These are phyloP conservation scores for Aphaenogaster floridana DNA, from an alignment of 1,140 invertebrate genomes.

Conservation along the genomic window DNA sequence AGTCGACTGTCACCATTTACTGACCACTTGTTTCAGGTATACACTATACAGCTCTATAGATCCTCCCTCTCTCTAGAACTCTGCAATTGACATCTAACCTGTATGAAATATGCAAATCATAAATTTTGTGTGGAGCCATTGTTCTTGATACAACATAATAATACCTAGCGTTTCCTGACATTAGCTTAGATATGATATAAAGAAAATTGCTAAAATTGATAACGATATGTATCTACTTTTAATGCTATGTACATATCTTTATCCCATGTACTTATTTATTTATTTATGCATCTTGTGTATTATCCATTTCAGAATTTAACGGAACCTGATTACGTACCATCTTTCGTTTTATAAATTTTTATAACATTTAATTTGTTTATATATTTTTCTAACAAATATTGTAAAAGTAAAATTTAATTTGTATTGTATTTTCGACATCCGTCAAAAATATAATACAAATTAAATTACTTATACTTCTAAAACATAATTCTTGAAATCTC, in stretches of 20 bases:
- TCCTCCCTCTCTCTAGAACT: background rate
- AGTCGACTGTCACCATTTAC: constrained; percentile 15
- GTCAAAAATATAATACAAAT: background rate
- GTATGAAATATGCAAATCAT: background rate
- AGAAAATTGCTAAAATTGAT: constrained; percentile 8
- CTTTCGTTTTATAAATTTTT: background rate
- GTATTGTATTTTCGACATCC: background rate
- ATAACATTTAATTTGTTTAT: background rate
- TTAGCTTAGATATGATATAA: background rate
- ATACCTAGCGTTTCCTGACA: background rate
- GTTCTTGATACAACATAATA: background rate
- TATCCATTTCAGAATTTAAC: background rate
- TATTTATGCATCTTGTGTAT: background rate
- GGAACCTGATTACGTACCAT: background rate
- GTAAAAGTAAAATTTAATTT: background rate
- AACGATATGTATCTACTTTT: background rate
- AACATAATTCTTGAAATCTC: background rate
- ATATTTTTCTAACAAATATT: background rate
- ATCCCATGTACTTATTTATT: background rate
- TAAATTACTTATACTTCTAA: background rate
- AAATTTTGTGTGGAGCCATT: background rate
- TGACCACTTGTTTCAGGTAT: background rate
- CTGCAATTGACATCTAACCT: background rate
- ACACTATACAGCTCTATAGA: background rate
- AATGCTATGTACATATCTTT: background rate